phyloP scores from a whole-genome alignment of 2,888 invertebrate species.

The Tubiluchus corallicola region DNA sequence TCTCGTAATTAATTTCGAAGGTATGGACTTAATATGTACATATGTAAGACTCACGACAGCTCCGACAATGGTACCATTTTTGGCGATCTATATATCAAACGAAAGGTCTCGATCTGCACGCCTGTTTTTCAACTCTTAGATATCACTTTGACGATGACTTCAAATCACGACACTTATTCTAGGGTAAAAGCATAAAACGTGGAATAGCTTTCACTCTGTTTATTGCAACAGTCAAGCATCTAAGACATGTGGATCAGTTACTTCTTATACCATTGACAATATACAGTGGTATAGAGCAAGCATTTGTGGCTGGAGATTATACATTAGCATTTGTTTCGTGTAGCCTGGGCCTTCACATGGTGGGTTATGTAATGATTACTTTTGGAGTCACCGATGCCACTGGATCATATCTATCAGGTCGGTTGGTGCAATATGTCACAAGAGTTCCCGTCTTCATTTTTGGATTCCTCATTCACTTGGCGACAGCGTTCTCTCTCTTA shows the following conservation, averaged over 20 bases:
- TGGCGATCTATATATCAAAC: no score
- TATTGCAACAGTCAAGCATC: conserved; percentile 73
- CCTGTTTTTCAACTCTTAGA: no score
- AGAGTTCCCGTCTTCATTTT: conserved; percentile 58
- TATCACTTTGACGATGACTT: no score
- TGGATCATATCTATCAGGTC: conserved; percentile 74
- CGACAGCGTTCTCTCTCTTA: conserved; percentile 56
- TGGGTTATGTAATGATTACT: conserved; percentile 93
- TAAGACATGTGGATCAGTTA: conserved; percentile 76
- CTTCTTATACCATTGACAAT: conserved; percentile 82
- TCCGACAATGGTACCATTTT: no score
- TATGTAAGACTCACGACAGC: no score
- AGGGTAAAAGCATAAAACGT: no score
- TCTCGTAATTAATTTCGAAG: no score
- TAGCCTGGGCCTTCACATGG: conserved; percentile 68
- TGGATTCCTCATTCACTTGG: conserved; percentile 53
- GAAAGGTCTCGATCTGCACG: no score
- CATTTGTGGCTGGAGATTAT: conserved; percentile 64
- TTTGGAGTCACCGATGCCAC: conserved; percentile 84
- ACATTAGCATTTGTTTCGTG: no score
- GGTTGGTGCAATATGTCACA: conserved; percentile 77
- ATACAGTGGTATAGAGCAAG: conserved; percentile 94
- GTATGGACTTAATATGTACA: no score
- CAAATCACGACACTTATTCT: no score
- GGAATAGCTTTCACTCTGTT: no score